phyloP scores from a whole-genome alignment of 2,797 vertebrate genomes.

The Kryptopterus vitreolus region DNA sequence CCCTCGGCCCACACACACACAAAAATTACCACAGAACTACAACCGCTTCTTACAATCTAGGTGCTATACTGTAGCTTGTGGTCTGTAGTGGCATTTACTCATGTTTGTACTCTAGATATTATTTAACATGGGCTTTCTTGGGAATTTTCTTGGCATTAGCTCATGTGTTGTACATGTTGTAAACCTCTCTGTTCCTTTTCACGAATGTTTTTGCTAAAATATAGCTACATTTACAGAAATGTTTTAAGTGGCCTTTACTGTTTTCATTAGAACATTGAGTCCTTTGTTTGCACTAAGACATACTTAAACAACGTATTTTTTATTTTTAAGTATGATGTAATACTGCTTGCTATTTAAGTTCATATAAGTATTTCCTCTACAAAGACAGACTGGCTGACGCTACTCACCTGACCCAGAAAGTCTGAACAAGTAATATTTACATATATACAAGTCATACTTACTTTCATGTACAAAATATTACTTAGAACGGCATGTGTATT shows the following conservation, averaged over 20 bases:
- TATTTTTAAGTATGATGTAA: background rate
- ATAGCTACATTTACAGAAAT: background rate
- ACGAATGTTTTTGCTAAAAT: background rate
- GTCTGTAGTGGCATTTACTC: background rate
- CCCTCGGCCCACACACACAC: background rate
- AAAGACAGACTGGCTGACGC: background rate
- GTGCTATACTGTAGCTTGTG: background rate
- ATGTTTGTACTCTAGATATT: background rate
- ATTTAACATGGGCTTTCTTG: background rate
- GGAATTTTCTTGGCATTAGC: background rate
- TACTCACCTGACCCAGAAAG: background rate
- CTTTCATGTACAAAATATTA: background rate
- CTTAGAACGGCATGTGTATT: background rate
- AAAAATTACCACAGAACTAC: background rate
- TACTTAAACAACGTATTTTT: too few relatives aligned
- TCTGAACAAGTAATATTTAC: background rate
- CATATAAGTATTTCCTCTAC: background rate
- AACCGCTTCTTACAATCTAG: background rate
- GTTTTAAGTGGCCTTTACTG: background rate
- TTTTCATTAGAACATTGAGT: background rate
- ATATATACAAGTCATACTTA: constrained; percentile 2
- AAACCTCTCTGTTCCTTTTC: background rate
- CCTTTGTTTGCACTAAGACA: background rate
- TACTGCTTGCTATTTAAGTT: background rate
- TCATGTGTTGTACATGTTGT: background rate